Conservation (phyloP, 2,797 vertebrate species). For the Sebastes kiyomatsui region DNA sequence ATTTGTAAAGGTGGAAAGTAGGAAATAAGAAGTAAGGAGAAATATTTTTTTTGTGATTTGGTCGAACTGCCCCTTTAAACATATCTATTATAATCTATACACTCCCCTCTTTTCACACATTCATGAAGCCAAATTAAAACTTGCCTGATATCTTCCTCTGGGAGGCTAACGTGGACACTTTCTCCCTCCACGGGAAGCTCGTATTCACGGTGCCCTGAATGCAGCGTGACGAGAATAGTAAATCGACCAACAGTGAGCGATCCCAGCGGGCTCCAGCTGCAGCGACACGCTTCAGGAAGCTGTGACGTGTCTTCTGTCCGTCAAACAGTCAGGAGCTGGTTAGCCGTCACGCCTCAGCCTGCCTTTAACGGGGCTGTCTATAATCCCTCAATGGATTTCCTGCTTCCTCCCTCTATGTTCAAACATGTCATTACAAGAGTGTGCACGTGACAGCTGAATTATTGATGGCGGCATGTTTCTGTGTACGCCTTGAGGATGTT, state of each 20-base stretch:
- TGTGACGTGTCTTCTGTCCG: conserved; percentile 11
- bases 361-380: neutral
- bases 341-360: neutral
- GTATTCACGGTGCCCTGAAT: conserved; percentile 21
- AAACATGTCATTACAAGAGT: neutral
- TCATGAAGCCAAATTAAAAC: neutral
- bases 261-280: conserved; percentile 13
- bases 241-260: neutral
- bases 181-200: neutral
- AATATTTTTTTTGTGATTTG: neutral
- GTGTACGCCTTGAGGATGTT: neutral
- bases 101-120: neutral
- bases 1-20: neutral
- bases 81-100: neutral
- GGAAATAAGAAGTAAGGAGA: neutral
- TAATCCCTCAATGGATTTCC: conserved; percentile 13
- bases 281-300: conserved; percentile 17
- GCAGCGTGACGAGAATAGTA: conserved; percentile 6
- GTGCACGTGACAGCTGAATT: conserved; percentile 8
- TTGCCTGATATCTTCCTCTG: too few relatives aligned
- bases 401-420: conserved; percentile 9
- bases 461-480: conserved; percentile 27
- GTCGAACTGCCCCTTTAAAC: neutral
- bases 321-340: conserved; percentile 18
- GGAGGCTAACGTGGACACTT: neutral